Evolutionary conservation across 2,888 invertebrate species (phyloP).

Genomic region (Aleiodes leptofemur): DNA sequence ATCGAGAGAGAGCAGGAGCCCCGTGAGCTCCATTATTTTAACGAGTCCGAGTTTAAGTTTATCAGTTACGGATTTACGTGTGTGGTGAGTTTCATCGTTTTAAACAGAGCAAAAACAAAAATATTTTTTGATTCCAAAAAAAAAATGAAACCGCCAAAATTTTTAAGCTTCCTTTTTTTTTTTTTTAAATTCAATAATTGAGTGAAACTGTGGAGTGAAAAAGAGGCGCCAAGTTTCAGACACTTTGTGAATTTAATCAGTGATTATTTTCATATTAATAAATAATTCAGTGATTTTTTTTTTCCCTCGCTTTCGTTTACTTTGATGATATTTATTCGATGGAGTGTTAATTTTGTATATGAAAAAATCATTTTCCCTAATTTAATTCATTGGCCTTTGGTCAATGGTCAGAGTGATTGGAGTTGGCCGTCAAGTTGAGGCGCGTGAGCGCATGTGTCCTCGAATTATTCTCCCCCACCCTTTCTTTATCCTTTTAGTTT

Average conservation of each 20-base stretch:
- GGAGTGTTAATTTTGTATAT: not conserved
- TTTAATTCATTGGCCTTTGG: constrained; percentile 27
- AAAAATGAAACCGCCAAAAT: not conserved
- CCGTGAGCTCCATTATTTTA: constrained; percentile 64
- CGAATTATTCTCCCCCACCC: not conserved
- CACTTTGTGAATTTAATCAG: constrained; percentile 10
- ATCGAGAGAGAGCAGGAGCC: constrained; percentile 70
- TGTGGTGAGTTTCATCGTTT: constrained; percentile 63
- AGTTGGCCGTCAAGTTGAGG: constrained; percentile 29
- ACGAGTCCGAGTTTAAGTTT: constrained; percentile 61
- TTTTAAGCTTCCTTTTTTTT: not conserved
- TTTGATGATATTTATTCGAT: not conserved
- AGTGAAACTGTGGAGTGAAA: constrained; percentile 20
- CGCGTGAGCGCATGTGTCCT: constrained; percentile 34
- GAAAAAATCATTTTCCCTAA: not conserved
- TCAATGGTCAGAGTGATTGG: constrained; percentile 25
- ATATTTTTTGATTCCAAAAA: not conserved
- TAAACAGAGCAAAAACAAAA: not conserved
- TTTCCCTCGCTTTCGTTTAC: not conserved
- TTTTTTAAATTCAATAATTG: not conserved
- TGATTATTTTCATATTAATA: constrained; percentile 9
- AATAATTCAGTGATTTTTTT: constrained; percentile 1
- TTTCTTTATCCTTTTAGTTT: not conserved
- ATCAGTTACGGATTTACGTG: constrained; percentile 57
- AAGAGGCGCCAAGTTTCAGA: not conserved